Base-by-base conservation (phyloP, 1,140 invertebrate genomes). In the Sipha flava region DNA sequence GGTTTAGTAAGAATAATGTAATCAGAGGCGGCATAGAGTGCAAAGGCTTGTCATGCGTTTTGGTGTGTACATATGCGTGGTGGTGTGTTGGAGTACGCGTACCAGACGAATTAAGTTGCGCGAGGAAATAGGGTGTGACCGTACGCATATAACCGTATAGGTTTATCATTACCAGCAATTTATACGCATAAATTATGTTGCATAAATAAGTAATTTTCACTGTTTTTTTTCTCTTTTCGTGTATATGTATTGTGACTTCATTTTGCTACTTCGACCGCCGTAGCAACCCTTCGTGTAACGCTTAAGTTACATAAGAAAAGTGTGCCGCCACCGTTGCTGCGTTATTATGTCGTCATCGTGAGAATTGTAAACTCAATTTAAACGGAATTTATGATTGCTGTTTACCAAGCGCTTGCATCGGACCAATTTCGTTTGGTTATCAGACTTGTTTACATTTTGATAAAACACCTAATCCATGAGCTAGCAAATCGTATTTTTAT, bases 351-450 rank as follows among this genome's bases (percentile, higher is more conserved):
- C 52, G 37, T 77, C 34, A n/a, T 26, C 34, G 9, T 18, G 12
- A 57, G 3, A 77, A 43, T 57, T 26, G 73, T 37, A 77, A 77
- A 77, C 34, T 77, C 73, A 23, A 77, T 77, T 77, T 59, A 7
- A 59, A 77, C 52, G 34, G 73, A 77, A 77, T 77, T 59, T 57
- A 77, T 43, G 73, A 57, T 77, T 77, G 73, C 73, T 77, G 73
- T 77, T 77, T 77, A 43, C 52, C 16, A 2, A 57, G 21, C 34
- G 26, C 14, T 49, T 34, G 26, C 47, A 57, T 54, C 72, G 3
- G 18, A 21, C 62, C 31, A 47, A 47, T 47, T 47, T 40, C 37
- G 4, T 21, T 0, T 12, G 23, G 34, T 43, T 37, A 7, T 3
- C 29, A 34, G 21, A 31, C 18, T 29, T 72, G 26, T 72, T 73